Conservation (phyloP, 2,113 vertebrate species). For the Formicarius rufipectus region DNA sequence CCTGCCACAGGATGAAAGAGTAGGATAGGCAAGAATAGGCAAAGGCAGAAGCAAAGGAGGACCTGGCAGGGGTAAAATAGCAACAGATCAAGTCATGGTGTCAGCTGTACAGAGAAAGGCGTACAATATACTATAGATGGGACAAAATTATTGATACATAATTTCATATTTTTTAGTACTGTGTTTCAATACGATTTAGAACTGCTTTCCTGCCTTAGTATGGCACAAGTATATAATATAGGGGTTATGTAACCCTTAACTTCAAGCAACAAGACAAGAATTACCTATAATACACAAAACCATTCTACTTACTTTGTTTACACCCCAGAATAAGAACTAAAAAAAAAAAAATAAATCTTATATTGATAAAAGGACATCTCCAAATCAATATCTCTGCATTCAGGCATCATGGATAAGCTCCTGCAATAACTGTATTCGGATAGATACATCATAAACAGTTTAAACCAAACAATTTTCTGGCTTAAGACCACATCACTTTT, state of each 20-base stretch:
- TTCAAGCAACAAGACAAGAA: neutral
- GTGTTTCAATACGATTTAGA: neutral
- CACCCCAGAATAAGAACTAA: neutral
- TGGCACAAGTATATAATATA: neutral
- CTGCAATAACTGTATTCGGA: neutral
- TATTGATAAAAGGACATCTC: neutral
- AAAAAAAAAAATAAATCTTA: neutral
- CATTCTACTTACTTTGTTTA: neutral
- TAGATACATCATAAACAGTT: neutral
- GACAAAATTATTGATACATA: neutral
- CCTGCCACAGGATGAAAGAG: neutral
- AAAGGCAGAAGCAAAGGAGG: neutral
- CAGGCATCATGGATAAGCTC: neutral
- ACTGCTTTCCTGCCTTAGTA: neutral
- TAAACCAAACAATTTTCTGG: neutral
- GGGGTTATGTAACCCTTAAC: neutral
- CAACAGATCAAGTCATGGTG: neutral
- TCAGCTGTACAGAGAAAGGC: neutral
- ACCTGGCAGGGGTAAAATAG: neutral
- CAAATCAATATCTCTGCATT: neutral
- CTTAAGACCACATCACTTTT: neutral
- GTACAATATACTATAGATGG: neutral
- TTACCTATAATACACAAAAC: neutral
- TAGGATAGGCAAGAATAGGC: neutral
- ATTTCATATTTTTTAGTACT: neutral